Evolutionary conservation across 53 echinoderm and acorn worm species (phyloP).

Genomic region (Arbacia lixula): DNA sequence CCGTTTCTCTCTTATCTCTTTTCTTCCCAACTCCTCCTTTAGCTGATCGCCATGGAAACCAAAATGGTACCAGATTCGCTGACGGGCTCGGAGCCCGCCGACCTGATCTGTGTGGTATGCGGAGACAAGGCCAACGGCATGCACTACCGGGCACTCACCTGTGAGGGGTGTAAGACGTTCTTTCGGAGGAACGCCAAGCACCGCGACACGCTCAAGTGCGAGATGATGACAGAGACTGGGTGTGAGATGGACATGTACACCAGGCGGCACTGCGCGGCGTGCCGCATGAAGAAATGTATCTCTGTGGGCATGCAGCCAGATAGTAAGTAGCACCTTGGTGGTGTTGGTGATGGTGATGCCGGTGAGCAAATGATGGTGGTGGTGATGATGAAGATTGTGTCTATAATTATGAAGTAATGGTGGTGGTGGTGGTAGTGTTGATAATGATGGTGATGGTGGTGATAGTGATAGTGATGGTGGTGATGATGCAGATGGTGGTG

Average conservation of each 20-base stretch:
- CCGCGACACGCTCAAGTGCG: constrained; percentile 73
- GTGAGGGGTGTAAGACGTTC: constrained; percentile 97
- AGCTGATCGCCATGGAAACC: not conserved
- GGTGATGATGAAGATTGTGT: too few species aligned
- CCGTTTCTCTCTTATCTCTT: too few species aligned
- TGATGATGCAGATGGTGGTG: too few species aligned
- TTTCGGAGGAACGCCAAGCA: constrained; percentile 84
- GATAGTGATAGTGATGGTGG: too few species aligned
- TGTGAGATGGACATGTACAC: constrained; percentile 93
- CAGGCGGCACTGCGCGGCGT: constrained; percentile 84
- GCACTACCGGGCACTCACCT: constrained; percentile 92
- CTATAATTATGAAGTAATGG: too few species aligned
- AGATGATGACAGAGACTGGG: constrained; percentile 71
- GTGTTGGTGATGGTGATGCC: too few species aligned
- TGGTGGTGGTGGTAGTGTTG: too few species aligned
- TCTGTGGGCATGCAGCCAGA: constrained; percentile 86
- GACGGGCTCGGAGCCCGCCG: constrained; percentile 22
- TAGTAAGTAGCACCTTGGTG: constrained; percentile 81
- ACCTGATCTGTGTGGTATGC: constrained; percentile 76
- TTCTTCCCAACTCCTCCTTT: too few species aligned
- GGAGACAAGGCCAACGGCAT: constrained; percentile 92
- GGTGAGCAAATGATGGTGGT: too few species aligned
- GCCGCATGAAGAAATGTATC: constrained; percentile 90
- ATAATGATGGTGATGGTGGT: too few species aligned
- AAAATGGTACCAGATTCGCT: constrained; percentile 29